Evolutionary conservation across 2,113 vertebrate genomes (phyloP), one percentile per base, ranked within the genome.

Genomic region (Larimichthys crocea): DNA sequence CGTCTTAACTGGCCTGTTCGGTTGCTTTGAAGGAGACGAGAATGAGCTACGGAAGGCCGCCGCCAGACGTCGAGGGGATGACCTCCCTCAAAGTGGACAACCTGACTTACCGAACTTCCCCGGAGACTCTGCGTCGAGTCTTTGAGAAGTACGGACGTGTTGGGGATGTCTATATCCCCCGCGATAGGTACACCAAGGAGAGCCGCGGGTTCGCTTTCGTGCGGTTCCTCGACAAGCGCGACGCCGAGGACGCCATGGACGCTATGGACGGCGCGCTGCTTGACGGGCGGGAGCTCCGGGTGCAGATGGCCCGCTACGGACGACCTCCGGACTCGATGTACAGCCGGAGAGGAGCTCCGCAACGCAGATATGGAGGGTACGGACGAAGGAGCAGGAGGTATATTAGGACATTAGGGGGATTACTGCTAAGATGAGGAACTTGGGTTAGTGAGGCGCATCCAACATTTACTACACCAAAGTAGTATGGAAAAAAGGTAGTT

Each of bases 41-140:
- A 31, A 99, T 99, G 98, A 99, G 97, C 63, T 99, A 98, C 96
- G 98, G 98, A 29, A 97, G 98, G 60, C 97, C 98, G 83, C 98
- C 98, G 63, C 98, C 98, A 61, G 98, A 99, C 80, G 98, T 99
- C 24, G 98, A 99, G 94, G 98, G 98, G 67, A 99, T 99, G 98
- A 98, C 97, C 88, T 99, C 98, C 52, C 95, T 99, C n/a, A 99
- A 99, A 94, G 98, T 99, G 92, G 98, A 99, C 78, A 99, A 99
- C 92, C 94, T 99, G 80, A 99, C 98, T 2, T 99, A 99, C 91
- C 97, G 98, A 14, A 99, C 98, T 5, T 98, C 98, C 0, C 98
- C 98, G 4, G 98, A 99, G 93, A 99, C 98, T 0, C 93, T 99
- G 50, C 95, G 98, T 55, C 96, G 98, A 10, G 98, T 99, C 0